Evolutionary conservation across 2,797 vertebrate species (phyloP), one percentile per base, ranked within the genome.

Genomic region (Melanotaenia pygmaea): DNA sequence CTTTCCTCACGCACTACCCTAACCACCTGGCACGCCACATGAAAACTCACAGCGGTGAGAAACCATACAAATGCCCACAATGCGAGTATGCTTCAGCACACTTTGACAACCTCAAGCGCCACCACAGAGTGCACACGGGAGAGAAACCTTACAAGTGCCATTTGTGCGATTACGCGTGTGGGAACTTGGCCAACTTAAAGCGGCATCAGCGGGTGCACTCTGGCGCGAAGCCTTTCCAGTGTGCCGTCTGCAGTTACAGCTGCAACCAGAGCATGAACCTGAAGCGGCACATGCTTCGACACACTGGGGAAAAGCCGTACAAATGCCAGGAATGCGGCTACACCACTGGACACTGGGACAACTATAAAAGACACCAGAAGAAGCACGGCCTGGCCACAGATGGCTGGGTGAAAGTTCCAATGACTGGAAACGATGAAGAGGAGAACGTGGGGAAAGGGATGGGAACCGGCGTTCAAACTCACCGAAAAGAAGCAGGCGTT

Each of bases 251-350:
- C 93, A 96, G 91, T 84, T 99, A 99, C 93, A 97, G 95, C 91
- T 99, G 98, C 93, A 99, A 99, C 93, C 98, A 99, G 96, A 99
- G 98, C 91, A 99, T 99, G 98, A 99, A 99, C 95, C 96, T 99
- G 80, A 99, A 99, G 93, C 94, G 97, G 10, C 98, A 99, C 89
- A 99, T 99, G 98, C 94, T 99, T 50, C 94, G 98, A 51, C 98
- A 99, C 90, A 98, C 97, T 0, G 97, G 97, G 0, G 97, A 98
- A 89, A 99, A 99, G 85, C 97, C 98, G 40, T 98, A 99, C 90
- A 96, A 96, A 56, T 99, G 98, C 76, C 94, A 94, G 77, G 90
- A 96, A 90, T 99, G 98, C 84, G 87, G 96, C 85, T 99, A 99
- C 87, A 98, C 98, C 83, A 99, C 98, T 0, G 98, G 98, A 71